Conservation (phyloP, 2,113 vertebrate genomes). For the Trichechus manatus region DNA sequence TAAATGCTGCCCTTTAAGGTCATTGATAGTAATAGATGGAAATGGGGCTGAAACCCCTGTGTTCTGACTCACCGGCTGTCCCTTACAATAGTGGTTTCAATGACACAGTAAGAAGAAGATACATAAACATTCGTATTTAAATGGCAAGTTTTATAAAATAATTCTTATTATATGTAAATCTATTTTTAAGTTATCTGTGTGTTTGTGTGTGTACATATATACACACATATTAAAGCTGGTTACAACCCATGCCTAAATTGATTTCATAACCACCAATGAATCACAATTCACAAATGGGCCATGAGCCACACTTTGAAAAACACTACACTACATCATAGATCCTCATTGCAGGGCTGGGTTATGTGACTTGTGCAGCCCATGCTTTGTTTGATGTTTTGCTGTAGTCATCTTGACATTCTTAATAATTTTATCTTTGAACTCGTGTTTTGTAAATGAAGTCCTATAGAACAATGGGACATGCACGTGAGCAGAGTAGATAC, state of each 20-base stretch:
- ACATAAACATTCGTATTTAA: neutral
- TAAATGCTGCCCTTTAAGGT: neutral
- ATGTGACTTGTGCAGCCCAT: neutral
- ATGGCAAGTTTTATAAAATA: constrained; percentile 45
- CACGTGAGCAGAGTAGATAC: neutral
- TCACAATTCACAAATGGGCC: neutral
- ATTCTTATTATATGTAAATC: neutral
- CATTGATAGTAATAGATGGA: neutral
- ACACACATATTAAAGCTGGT: neutral
- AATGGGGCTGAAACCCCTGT: neutral
- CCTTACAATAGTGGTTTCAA: neutral
- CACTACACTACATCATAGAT: neutral
- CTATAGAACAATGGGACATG: neutral
- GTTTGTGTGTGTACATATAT: neutral
- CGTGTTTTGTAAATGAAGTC: neutral
- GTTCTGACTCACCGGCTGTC: neutral
- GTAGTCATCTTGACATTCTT: neutral
- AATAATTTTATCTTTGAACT: neutral
- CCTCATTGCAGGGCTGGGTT: neutral
- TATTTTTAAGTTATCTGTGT: neutral
- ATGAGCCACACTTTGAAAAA: neutral
- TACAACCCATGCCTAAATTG: neutral
- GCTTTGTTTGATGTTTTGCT: neutral
- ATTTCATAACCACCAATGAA: constrained; percentile 12
- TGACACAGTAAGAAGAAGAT: neutral